Base-by-base conservation (phyloP, 2,888 invertebrate species). In the Mechanitis mazaeus region DNA sequence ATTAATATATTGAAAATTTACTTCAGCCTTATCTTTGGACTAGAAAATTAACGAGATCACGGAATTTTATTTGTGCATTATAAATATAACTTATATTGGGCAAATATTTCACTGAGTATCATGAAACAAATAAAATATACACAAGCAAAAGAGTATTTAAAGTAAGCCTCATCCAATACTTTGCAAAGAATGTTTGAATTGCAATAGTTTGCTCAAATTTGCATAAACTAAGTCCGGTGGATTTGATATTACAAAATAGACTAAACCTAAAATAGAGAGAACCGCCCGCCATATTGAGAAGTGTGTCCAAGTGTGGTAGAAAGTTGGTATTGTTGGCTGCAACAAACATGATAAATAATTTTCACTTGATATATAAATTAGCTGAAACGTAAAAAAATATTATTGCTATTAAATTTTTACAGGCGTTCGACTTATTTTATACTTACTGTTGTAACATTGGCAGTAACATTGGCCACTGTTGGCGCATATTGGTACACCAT, bases 281-380 rank as follows among this genome's bases (percentile, higher is more conserved):
- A 92, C 85, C 1, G 92, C 91, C 28, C 93, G 84, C 91, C 92
- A 92, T 70, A 92, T 86, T 3, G 93, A 93, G 66, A 93, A 86
- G 67, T 92, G 91, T 0, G 91, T 92, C 93, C 93, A 93, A 0
- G 91, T 90, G 77, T 87, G 84, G 70, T 88, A 90, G 70, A 92
- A 87, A 5, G 91, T 84, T 31, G 87, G 87, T 67, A 85, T 85
- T 12, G 91, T 87, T 2, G 91, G 85, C 92, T 92, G 83, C 11
- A 88, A 89, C 56, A 20, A 63, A 68, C 42, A 9, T 9, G 9
- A 42, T 42, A 42, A 7, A 42, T 42, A 7, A 42, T 42, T 42
- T 42, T 42, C 1, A 42, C 2, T 42, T 42, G 3, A 42, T 11
- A 42, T 42, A 9, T 42, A 42, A 42, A 31, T 28, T 50, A 50